Conservation (phyloP, 1,140 invertebrate species). For the Homalodisca vitripennis region DNA sequence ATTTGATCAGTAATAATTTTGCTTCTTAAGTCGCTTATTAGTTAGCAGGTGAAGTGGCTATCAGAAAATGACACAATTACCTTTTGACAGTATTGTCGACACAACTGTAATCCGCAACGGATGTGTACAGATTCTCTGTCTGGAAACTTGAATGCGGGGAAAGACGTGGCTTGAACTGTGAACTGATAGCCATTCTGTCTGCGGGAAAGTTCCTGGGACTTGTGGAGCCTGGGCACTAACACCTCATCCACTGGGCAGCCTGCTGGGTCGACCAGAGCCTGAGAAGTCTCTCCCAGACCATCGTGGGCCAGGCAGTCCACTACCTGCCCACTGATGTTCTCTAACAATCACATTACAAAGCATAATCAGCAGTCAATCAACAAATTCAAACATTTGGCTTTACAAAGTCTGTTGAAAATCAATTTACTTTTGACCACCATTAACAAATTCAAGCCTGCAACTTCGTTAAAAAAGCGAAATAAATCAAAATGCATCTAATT, state of each 20-base stretch:
- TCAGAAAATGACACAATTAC: too few relatives aligned
- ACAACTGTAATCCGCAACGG: conserved; percentile 63
- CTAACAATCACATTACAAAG: too few relatives aligned
- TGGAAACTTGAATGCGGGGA: conserved; percentile 78
- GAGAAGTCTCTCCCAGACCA: conserved; percentile 65
- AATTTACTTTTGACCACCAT: too few relatives aligned
- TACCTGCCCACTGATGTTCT: conserved; percentile 65
- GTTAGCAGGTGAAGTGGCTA: too few relatives aligned
- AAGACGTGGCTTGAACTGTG: conserved; percentile 45
- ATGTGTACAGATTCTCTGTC: conserved; percentile 70
- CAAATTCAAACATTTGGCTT: too few relatives aligned
- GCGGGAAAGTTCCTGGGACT: background rate
- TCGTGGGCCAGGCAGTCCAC: conserved; percentile 73
- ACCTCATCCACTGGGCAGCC: conserved; percentile 69
- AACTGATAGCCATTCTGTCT: background rate
- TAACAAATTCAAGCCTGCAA: too few relatives aligned
- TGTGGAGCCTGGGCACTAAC: conserved; percentile 50
- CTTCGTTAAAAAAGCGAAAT: too few relatives aligned
- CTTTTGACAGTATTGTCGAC: conserved; percentile 62
- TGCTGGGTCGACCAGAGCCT: conserved; percentile 64
- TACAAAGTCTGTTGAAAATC: too few relatives aligned
- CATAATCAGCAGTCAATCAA: too few relatives aligned
- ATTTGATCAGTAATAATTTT: too few relatives aligned
- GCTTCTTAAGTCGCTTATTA: too few relatives aligned
- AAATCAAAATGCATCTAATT: too few relatives aligned